Base-by-base conservation (phyloP, 1,140 invertebrate species). In the Neodiprion pinetum region DNA sequence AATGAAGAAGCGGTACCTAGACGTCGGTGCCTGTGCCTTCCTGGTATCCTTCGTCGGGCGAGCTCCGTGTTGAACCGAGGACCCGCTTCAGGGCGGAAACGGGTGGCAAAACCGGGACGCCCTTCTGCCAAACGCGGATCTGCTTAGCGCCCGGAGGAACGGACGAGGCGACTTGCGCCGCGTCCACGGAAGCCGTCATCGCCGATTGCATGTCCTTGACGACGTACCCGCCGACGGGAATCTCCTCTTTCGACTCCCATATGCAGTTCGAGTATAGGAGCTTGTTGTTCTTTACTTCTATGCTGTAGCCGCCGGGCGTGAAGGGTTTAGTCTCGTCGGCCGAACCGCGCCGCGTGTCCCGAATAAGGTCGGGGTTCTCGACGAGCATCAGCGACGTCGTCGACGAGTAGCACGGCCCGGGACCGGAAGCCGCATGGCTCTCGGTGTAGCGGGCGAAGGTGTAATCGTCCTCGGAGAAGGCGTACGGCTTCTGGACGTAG, bases 11-110 rank as follows among this genome's bases (percentile, higher is more conserved):
- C 81, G 83, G 81, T 80, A 84, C 83, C 91, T 92, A 97, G 83
- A 97, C 96, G 87, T 97, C 96, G 23, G 96, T 97, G 66, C 95
- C 96, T 85, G 95, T 96, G 75, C 95, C 95, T 88, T 97, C 96
- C 84, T 96, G 96, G 82, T 96, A 97, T 17, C 95, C 95, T 86
- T 97, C 96, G 82, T 97, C 96, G 17, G 95, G 94, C 1, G 95
- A 95, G 85, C 95, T 96, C 80, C 95, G 91, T 76, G 93, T 95
- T 14, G 87, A 88, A 78, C 93, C 94, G 2, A 95, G 90, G 11
- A 94, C 95, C 71, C 94, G 92, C 83, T 96, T 96, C 40, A 93
- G 90, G 78, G 90, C 95, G 53, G 94, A 93, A 9, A 96, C 95
- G 1, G 95, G 94, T 1, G 95, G 95, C 78, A 96, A 87, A 9